A percentile compares a stretch with the other conserved stretches of the same genome.
Conservation (phyloP, 2,797 vertebrate species). For the Peromyscus eremicus region DNA sequence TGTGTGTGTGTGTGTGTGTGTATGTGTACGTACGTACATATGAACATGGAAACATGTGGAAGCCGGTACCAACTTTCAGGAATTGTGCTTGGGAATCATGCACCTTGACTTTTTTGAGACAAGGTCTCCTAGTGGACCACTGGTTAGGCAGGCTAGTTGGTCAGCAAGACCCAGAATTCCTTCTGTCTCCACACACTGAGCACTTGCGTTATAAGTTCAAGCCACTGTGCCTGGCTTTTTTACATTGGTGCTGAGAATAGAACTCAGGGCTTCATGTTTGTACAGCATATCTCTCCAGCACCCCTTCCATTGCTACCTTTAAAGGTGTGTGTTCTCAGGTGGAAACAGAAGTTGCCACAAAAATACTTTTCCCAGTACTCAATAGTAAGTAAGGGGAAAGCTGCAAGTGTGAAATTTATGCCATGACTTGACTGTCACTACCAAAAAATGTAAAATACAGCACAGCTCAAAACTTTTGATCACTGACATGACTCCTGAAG, state of each 20-base stretch:
- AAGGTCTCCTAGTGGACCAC: background rate
- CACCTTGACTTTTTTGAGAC: background rate
- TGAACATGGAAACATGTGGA: background rate
- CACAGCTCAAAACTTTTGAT: background rate
- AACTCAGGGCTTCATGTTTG: background rate
- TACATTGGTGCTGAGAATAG: background rate
- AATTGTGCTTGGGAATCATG: background rate
- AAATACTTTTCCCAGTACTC: background rate
- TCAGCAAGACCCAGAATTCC: background rate
- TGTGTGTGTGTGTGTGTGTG: background rate
- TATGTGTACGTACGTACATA: too few relatives aligned
- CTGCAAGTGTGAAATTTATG: conserved; percentile 14
- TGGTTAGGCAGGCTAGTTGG: background rate
- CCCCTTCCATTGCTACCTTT: background rate
- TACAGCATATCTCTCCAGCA: background rate
- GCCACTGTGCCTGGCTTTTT: background rate
- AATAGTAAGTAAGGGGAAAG: conserved; percentile 13
- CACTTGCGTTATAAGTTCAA: background rate
- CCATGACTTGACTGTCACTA: background rate
- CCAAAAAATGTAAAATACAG: background rate
- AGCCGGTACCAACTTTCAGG: background rate
- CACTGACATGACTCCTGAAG: background rate
- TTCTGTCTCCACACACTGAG: background rate
- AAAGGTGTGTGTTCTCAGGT: conserved; percentile 15
- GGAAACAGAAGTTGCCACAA: background rate